Evolutionary conservation across 2,113 vertebrate genomes (phyloP), one percentile per base, ranked within the genome.

Genomic region (Elachura formosa): DNA sequence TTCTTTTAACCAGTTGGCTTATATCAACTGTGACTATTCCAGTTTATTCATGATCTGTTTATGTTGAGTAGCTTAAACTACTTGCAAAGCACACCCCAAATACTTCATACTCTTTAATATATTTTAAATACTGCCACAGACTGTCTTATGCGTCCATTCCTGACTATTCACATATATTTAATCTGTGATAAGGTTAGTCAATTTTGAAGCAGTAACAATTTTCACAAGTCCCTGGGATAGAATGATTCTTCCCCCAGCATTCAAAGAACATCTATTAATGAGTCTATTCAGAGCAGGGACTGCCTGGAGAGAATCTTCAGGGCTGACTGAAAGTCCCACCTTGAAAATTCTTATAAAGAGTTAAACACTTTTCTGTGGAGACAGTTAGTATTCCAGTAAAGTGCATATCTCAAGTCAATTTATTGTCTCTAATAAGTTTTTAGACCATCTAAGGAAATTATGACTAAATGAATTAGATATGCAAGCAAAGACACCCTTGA

Each of bases 81-180:
- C 38, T 66, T 1, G 0, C 12, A 71, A 67, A 62, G 2, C 5
- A 19, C 23, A 75, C 22, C 25, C 23, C 5, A 71, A 55, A 14
- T 62, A 48, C 12, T 85, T 49, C 7, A 7, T n/a, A 69, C 5
- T 3, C 23, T 66, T 3, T n/a, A 63, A 61, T 1, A 0, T 11
- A 48, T 61, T 22, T 49, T 62, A 54, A 79, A 63, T 23, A 28
- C 7, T 83, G 29, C 5, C 49, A 31, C 11, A 52, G n/a, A 29
- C 12, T 34, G 14, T 56, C 34, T 2, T 36, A 10, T 43, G 11
- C 40, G 29, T 40, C 6, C 11, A 48, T 34, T 78, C 21, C 51
- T 69, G 11, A 31, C 34, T 61, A 34, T 66, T 58, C 71, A 17
- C 2, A 12, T n/a, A 25, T 29, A 51, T 52, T 55, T 69, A 55